Evolutionary conservation across 2,888 invertebrate genomes (phyloP).

Genomic region (Lathronympha strigana): DNA sequence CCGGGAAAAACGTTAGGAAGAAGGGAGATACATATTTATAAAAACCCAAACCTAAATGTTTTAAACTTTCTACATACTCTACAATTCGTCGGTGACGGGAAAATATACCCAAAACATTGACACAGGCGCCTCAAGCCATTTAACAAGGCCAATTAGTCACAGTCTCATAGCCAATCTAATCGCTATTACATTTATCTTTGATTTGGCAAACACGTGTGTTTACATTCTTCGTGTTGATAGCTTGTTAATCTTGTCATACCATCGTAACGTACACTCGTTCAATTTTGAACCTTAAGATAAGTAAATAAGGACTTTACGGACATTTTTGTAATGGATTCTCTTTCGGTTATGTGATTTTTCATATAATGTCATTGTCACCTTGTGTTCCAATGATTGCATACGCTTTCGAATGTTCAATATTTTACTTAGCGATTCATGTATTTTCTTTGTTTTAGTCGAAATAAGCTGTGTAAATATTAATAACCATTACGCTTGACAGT

Average conservation of each 20-base stretch:
- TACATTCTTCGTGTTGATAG: constrained; percentile 47
- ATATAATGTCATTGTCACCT: neutral
- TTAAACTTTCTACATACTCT: too few relatives aligned
- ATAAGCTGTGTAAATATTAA: neutral
- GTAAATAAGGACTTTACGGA: neutral
- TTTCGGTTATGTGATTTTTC: neutral
- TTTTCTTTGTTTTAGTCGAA: neutral
- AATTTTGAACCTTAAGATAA: constrained; percentile 5
- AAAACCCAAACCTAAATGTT: too few relatives aligned
- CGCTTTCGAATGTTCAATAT: neutral
- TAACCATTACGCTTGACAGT: neutral
- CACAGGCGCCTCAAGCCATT: neutral
- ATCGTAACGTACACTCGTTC: neutral
- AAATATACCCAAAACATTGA: neutral
- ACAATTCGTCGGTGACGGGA: neutral
- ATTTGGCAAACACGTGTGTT: constrained; percentile 43
- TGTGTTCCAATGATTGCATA: neutral
- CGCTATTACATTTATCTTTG: neutral
- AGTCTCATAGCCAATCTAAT: constrained; percentile 9
- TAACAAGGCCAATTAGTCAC: constrained; percentile 16
- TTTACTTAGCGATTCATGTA: neutral
- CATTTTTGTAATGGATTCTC: neutral
- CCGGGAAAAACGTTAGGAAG: too few relatives aligned
- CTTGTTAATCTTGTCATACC: constrained; percentile 20
- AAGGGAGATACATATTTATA: too few relatives aligned